Evolutionary conservation across 2,113 vertebrate genomes (phyloP).

Genomic region (Oncorhynchus masou): DNA sequence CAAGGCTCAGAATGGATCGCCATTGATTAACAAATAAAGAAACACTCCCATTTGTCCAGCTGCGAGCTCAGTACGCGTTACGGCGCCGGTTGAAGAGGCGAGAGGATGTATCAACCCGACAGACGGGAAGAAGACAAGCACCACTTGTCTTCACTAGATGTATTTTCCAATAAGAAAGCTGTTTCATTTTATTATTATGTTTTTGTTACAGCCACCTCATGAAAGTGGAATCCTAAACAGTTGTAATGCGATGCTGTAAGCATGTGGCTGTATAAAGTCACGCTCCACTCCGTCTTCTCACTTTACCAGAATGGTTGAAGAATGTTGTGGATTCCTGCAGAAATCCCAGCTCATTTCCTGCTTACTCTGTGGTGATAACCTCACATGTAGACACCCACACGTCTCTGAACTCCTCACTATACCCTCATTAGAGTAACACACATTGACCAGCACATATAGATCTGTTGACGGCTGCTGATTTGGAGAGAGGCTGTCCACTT

Average conservation of each 20-base stretch:
- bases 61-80: conserved; percentile 64
- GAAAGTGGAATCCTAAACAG: conserved; percentile 13
- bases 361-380: conserved; percentile 23
- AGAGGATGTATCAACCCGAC: conserved; percentile 46
- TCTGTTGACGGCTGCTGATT: conserved; percentile 29
- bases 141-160: not conserved
- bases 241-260: conserved; percentile 11
- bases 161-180: conserved; percentile 21
- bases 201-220: conserved; percentile 1
- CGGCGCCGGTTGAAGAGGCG: conserved; percentile 41
- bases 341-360: conserved; percentile 11
- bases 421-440: not conserved
- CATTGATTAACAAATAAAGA: conserved; percentile 92
- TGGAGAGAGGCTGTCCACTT: conserved; percentile 27
- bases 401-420: not conserved
- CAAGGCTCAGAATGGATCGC: conserved; percentile 86
- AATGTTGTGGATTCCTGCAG: conserved; percentile 40
- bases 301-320: conserved; percentile 39
- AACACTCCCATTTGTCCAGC: conserved; percentile 77
- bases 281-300: conserved; percentile 8
- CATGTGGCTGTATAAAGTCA: not conserved
- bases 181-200: too few relatives aligned
- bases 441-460: conserved; percentile 3
- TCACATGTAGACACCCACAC: conserved; percentile 28
- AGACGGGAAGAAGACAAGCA: conserved; percentile 8